phyloP scores from a whole-genome alignment of 2,797 vertebrate genomes.

The Fundulus diaphanus region DNA sequence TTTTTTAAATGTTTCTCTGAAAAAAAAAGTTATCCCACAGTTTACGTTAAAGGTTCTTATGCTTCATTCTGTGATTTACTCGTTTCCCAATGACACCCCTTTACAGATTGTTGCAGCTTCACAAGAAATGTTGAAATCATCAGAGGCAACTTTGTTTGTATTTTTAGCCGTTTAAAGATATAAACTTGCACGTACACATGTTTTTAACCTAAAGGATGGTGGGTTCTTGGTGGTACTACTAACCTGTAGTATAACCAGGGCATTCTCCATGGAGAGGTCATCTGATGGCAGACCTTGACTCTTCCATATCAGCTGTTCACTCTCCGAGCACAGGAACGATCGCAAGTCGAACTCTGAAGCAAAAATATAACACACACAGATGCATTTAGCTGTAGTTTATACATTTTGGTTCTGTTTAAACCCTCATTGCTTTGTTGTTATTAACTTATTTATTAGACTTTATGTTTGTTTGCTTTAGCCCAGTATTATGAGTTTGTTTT shows the following conservation, averaged over 20 bases:
- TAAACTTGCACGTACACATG: neutral
- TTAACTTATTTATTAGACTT: neutral
- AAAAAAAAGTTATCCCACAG: neutral
- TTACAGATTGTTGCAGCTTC: too few relatives aligned
- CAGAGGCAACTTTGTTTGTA: neutral
- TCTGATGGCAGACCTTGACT: slow-evolving; percentile 96
- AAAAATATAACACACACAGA: slow-evolving; percentile 24
- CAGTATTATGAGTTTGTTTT: neutral
- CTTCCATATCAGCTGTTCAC: slow-evolving; percentile 97
- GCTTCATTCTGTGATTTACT: neutral
- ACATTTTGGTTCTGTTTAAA: neutral
- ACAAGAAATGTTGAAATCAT: neutral
- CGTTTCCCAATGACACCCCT: neutral
- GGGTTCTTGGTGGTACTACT: slow-evolving; percentile 15
- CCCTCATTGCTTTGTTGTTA: neutral
- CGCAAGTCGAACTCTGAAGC: slow-evolving; percentile 90
- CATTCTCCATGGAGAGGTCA: slow-evolving; percentile 98
- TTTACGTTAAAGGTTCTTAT: neutral
- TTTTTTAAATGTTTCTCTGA: neutral
- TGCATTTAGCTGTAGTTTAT: slow-evolving; percentile 55
- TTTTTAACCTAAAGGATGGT: neutral
- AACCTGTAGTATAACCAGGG: slow-evolving; percentile 96
- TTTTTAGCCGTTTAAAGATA: neutral
- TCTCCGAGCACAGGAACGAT: slow-evolving; percentile 94
- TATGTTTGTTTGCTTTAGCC: neutral